Base-by-base conservation (phyloP, 2,113 vertebrate genomes). In the Glaucidium brasilianum region DNA sequence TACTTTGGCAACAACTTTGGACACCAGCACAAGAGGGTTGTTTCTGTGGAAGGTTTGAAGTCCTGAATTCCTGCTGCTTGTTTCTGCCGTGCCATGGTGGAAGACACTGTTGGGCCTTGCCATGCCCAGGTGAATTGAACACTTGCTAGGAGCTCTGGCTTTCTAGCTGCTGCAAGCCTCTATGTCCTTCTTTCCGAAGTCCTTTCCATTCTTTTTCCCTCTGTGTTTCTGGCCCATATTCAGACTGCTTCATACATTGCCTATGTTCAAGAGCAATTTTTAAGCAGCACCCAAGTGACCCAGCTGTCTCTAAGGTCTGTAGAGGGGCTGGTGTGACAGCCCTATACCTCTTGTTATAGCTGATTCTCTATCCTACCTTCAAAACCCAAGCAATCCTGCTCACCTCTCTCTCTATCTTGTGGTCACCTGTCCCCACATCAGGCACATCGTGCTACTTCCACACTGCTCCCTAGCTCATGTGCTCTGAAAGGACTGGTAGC, bases 121-220 rank as follows among this genome's bases (percentile, higher is more conserved):
- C n/a, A 20, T 43, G 52, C 12, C 52, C 6, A 5, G 29, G 47
- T 85, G 29, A 95, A 71, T 39, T 37, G 0, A 0, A 63, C 17
- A 20, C 23, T 63, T 59, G 26, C 32, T 71, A 47, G 47, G 22
- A 84, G 52, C 29, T 62, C 55, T 68, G 37, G 13, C 29, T 88
- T 90, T 76, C 37, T 20, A 81, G 39, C 55, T 85, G 66, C 62
- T 85, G 39, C 62, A 79, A 56, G 23, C 27, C 45, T 41, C 50
- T 32, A 26, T 34, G 47, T 12, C 37, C 25, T 84, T 91, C 68
- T 74, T 80, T 59, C 69, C 10, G 8, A 6, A 45, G 27, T 27
- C 45, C 10, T 91, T 91, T 52, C 22, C 12, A 58, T 17, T 34
- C 37, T 4, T 50, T 63, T 71, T 11, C 6, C 20, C 19, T 5